phyloP scores from a whole-genome alignment of 2,888 invertebrate genomes.

The Machimus atricapillus region DNA sequence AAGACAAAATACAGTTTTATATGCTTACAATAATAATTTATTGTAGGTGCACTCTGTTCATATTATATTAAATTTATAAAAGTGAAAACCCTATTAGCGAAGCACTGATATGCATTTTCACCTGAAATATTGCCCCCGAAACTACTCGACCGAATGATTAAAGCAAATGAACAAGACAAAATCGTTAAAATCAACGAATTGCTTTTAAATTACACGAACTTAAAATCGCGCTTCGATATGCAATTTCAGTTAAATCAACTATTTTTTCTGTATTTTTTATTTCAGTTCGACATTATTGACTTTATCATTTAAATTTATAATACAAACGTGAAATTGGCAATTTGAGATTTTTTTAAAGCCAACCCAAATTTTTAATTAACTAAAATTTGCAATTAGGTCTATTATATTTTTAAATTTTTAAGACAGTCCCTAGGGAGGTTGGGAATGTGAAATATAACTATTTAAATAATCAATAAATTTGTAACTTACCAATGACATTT shows the following conservation, averaged over 20 bases:
- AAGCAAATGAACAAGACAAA: not conserved
- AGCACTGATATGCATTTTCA: not conserved
- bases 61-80: not conserved
- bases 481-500: constrained; percentile 85
- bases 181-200: not conserved
- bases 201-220: not conserved
- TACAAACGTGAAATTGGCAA: not conserved
- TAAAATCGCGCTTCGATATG: not conserved
- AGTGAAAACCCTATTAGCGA: not conserved
- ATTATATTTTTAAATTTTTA: not conserved
- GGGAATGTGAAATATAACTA: not conserved
- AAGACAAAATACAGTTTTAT: too few relatives aligned
- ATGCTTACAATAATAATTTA: too few relatives aligned
- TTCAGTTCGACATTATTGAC: not conserved
- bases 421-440: not conserved
- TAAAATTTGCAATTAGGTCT: not conserved
- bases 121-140: not conserved
- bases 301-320: not conserved
- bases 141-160: not conserved
- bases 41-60: not conserved
- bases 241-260: not conserved
- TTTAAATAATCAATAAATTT: not conserved
- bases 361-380: not conserved
- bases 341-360: not conserved
- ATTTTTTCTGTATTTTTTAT: not conserved